These are phyloP conservation scores for Phylloscopus whistleri DNA, from an alignment of 2,113 vertebrate species.

Conservation along the genomic window DNA sequence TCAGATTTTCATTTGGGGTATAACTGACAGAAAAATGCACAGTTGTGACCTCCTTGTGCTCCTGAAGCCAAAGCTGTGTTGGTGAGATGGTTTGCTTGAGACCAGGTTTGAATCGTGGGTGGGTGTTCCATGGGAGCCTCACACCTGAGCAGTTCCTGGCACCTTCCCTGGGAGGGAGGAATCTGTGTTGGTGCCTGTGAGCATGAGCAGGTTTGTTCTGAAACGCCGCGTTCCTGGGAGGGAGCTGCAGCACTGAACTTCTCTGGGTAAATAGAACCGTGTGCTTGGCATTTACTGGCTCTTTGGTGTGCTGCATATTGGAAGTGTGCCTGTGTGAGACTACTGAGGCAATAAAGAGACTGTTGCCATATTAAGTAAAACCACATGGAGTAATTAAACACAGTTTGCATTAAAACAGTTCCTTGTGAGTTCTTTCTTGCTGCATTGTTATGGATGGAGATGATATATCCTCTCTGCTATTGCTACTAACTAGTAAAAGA, in stretches of 20 bases:
- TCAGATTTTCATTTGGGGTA: not conserved
- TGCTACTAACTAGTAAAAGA: not conserved
- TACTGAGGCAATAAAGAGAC: not conserved
- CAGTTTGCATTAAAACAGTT: not conserved
- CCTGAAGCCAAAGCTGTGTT: not conserved
- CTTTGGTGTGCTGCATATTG: not conserved
- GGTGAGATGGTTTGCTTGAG: not conserved
- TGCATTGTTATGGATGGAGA: not conserved
- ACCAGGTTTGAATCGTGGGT: not conserved
- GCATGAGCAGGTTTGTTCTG: not conserved
- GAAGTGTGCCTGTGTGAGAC: not conserved
- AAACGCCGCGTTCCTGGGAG: accelerated
- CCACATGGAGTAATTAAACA: slow-evolving; percentile 12
- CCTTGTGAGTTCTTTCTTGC: not conserved
- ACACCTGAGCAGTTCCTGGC: accelerated
- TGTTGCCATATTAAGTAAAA: not conserved
- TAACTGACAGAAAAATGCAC: not conserved
- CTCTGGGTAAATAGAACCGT: not conserved
- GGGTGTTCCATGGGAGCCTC: accelerated
- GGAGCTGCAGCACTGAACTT: not conserved
- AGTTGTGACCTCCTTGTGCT: not conserved
- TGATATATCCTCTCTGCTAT: not conserved
- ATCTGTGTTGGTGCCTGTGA: not conserved
- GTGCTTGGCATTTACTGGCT: not conserved
- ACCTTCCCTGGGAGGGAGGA: not conserved